Evolutionary conservation across 2,113 vertebrate species (phyloP).

Genomic region (Tupaia tana): DNA sequence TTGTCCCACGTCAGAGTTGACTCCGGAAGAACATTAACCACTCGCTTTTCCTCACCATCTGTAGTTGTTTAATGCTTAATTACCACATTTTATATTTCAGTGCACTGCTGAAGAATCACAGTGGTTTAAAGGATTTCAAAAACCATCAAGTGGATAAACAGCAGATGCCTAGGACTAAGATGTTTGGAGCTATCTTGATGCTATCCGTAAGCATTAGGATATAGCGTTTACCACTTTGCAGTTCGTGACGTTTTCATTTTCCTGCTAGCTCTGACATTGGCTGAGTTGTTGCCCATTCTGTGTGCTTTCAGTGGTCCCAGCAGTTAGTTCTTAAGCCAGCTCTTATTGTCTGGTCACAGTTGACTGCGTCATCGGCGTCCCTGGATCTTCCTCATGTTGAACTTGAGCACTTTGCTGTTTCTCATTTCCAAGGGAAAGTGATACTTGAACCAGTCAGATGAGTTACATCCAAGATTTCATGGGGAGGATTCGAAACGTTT

Average conservation of each 20-base stretch:
- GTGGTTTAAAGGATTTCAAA: background rate
- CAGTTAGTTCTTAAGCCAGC: background rate
- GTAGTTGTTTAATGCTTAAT: background rate
- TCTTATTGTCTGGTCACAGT: background rate
- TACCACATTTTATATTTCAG: background rate
- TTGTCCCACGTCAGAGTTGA: slow-evolving; percentile 3
- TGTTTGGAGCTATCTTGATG: background rate
- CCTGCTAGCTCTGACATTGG: no score
- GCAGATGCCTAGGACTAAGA: background rate
- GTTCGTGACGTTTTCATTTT: background rate
- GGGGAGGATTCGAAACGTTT: background rate
- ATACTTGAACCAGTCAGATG: background rate
- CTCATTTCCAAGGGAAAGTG: background rate
- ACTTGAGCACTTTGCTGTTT: background rate
- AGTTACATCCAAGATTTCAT: background rate
- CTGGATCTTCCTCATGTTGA: background rate
- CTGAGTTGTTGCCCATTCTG: no score
- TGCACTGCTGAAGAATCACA: background rate
- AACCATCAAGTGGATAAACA: background rate
- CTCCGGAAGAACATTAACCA: background rate
- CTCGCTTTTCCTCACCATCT: background rate
- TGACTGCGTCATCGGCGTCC: background rate
- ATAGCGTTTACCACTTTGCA: background rate
- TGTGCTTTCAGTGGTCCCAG: background rate
- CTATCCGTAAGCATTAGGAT: background rate